Base-by-base conservation (phyloP, 2,113 vertebrate genomes). In the Phyllostomus discolor region DNA sequence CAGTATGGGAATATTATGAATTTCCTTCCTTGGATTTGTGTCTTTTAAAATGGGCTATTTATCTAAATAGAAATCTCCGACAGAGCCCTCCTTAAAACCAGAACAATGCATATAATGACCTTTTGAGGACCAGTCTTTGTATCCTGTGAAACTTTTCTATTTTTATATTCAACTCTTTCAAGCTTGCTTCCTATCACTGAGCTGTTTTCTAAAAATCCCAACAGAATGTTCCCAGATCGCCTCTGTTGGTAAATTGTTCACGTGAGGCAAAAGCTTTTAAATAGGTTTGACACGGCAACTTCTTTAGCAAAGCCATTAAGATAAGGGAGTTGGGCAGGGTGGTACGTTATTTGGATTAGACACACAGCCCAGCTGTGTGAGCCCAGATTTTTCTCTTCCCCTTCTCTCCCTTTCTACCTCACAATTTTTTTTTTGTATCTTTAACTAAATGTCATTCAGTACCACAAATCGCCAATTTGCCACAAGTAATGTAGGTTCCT, bases 191-290 rank as follows among this genome's bases (percentile, higher is more conserved):
- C 94, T 97, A 95, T 87, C 88, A 81, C 50, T 10, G 50, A 85
- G 67, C 76, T 85, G 72, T 93, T 75, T 48, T 38, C 16, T 59
- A 57, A 57, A 75, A 88, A 91, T 96, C 91, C 96, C 91, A 91
- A 91, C 96, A 76, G 38, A 59, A 84, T 97, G 52, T 89, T 97
- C 95, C 64, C 91, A 98, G 97, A 98, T 98, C 96, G 69, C 79
- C 95, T 97, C 94, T 92, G 81, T 97, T 98, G 96, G 90, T 97
- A 97, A 97, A 94, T 98, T 97, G 98, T 93, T 98, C 86, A 92
- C 82, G 88, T 43, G 79, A 97, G 59, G 79, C 80, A 97, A 97
- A 98, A 97, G 66, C 72, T 98, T 98, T 98, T 96, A 98, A 97
- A 96, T 66, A 78, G 87, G 33, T 96, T 97, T 98, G 95, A 97